These are phyloP conservation scores for Phylloscopus collybita DNA, from an alignment of 2,797 vertebrate genomes.

Conservation along the genomic window DNA sequence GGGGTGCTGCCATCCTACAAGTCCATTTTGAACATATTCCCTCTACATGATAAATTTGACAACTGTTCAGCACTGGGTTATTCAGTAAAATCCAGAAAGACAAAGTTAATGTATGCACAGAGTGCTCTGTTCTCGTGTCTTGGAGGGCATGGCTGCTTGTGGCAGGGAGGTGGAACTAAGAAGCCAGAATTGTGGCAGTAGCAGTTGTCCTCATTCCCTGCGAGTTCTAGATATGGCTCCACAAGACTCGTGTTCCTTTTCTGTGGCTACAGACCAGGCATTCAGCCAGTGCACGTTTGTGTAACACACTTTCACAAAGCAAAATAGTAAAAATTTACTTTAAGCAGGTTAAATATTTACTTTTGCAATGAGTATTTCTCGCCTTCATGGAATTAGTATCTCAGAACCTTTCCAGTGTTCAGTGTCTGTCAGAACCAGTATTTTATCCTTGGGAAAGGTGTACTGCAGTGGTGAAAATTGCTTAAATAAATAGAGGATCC, in stretches of 20 bases:
- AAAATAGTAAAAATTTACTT: not conserved
- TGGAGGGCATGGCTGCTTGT: not conserved
- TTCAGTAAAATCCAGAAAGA: not conserved
- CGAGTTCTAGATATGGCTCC: not conserved
- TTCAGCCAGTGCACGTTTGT: not conserved
- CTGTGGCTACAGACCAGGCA: not conserved
- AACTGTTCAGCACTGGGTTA: not conserved
- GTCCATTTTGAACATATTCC: not conserved
- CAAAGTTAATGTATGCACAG: not conserved
- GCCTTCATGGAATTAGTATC: not conserved
- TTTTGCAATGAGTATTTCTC: not conserved
- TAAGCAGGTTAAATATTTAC: not conserved
- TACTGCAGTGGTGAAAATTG: not conserved
- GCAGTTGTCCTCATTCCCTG: not conserved
- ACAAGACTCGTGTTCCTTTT: not conserved
- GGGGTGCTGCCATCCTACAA: not conserved
- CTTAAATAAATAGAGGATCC: not conserved
- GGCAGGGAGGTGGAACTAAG: not conserved
- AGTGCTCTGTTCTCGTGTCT: not conserved
- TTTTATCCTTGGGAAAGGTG: not conserved
- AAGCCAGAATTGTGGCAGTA: not conserved
- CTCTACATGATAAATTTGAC: not conserved
- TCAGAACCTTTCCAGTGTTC: not conserved
- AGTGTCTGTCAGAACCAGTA: not conserved
- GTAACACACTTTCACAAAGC: not conserved